phyloP scores from a whole-genome alignment of 2,797 vertebrate species.

The Eulemur rubriventer region DNA sequence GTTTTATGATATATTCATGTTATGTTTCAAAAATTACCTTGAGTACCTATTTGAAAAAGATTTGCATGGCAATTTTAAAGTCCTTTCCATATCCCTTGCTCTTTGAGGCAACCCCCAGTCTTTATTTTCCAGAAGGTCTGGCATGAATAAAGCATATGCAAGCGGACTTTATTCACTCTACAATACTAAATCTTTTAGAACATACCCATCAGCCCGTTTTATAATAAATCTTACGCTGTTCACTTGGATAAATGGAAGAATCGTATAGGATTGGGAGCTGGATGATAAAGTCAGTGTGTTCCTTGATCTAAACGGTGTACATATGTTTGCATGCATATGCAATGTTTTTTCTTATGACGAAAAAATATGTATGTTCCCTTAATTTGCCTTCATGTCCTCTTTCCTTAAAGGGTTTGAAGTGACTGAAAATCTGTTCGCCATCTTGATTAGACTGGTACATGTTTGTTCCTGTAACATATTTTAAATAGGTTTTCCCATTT shows the following conservation, averaged over 20 bases:
- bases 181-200: background rate
- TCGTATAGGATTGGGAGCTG: background rate
- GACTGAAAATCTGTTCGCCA: background rate
- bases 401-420: background rate
- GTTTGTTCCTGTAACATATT: background rate
- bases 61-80: background rate
- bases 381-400: background rate
- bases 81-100: background rate
- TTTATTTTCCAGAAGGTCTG: background rate
- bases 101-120: background rate
- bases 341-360: background rate
- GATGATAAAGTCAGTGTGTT: background rate
- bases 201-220: background rate
- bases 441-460: background rate
- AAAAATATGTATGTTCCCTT: background rate
- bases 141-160: background rate
- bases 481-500: slow-evolving; percentile 38
- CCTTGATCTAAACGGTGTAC: background rate
- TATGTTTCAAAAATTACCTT: background rate
- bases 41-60: background rate
- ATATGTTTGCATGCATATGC: accelerated
- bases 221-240: background rate
- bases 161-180: background rate
- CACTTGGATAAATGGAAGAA: background rate
- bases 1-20: background rate